Percentiles rank a stretch among this genome's conserved stretches.
Evolutionary conservation across 2,797 vertebrate species (phyloP).

Genomic region (Neoniphon sammara): DNA sequence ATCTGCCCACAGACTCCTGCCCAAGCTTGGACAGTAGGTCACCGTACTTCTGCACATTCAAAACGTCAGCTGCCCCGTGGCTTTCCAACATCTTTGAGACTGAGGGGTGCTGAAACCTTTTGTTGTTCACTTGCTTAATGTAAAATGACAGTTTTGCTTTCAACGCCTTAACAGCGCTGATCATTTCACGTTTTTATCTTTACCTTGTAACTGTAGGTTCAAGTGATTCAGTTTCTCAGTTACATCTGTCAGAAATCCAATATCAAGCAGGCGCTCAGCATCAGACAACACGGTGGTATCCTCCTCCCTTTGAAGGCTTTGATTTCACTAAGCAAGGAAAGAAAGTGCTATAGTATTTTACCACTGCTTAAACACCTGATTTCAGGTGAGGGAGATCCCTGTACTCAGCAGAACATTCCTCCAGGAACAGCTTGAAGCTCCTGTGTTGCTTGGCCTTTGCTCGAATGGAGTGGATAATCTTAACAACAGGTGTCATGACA

Average conservation of each 20-base stretch:
- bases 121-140: slow-evolving; percentile 25
- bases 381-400: slow-evolving; percentile 26
- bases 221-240: slow-evolving; percentile 51
- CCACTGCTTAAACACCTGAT: slow-evolving; percentile 26
- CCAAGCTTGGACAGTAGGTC: slow-evolving; percentile 30
- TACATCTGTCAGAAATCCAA: slow-evolving; percentile 45
- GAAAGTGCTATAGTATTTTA: slow-evolving; percentile 25
- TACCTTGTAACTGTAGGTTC: slow-evolving; percentile 40
- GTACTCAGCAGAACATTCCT: slow-evolving; percentile 23
- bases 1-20: slow-evolving; percentile 22
- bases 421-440: slow-evolving; percentile 14
- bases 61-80: slow-evolving; percentile 4
- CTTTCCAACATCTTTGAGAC: slow-evolving; percentile 33
- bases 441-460: slow-evolving; percentile 10
- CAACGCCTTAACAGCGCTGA: slow-evolving; percentile 40
- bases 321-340: slow-evolving; percentile 38
- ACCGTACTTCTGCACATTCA: slow-evolving; percentile 26
- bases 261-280: slow-evolving; percentile 32
- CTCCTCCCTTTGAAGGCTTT: slow-evolving; percentile 37
- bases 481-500: slow-evolving; percentile 27
- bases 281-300: slow-evolving; percentile 32
- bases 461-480: not conserved
- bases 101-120: slow-evolving; percentile 32
- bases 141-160: slow-evolving; percentile 38
- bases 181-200: slow-evolving; percentile 47